Percentiles rank a stretch among this genome's conserved stretches.
These are phyloP conservation scores for Megaceryle maxima DNA, from an alignment of 2,113 vertebrate genomes.

Conservation along the genomic window DNA sequence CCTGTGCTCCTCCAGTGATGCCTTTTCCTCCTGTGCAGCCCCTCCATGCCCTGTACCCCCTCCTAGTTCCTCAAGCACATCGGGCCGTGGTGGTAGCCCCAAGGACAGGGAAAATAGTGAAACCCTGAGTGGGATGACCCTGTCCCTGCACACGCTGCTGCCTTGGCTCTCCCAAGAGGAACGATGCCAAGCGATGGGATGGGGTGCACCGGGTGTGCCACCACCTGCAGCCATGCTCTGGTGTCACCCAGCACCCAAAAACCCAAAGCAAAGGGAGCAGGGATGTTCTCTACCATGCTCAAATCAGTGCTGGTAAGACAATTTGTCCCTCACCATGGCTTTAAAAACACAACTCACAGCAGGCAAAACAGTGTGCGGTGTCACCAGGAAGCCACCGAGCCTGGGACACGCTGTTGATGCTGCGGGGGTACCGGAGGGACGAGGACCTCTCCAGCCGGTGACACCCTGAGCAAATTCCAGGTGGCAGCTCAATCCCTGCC, in stretches of 20 bases:
- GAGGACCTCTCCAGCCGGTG: neutral
- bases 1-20: fast-evolving
- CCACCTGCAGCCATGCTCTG: fast-evolving
- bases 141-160: fast-evolving
- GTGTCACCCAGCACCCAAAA: neutral
- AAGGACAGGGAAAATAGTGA: neutral
- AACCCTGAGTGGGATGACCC: fast-evolving
- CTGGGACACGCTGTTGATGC: neutral
- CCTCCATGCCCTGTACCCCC: fast-evolving
- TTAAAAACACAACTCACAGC: neutral
- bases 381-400: neutral
- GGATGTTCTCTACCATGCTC: neutral
- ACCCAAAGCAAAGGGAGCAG: fast-evolving
- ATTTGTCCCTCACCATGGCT: neutral
- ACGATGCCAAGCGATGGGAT: fast-evolving
- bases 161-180: neutral
- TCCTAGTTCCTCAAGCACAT: fast-evolving
- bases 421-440: too few relatives aligned
- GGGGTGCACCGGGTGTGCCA: neutral
- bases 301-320: neutral
- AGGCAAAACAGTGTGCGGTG: neutral
- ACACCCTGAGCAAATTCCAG: neutral
- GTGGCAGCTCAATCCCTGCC: neutral
- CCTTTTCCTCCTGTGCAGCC: fast-evolving
- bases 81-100: neutral